phyloP scores from a whole-genome alignment of 2,888 invertebrate genomes.

The Luperina nickerlii region DNA sequence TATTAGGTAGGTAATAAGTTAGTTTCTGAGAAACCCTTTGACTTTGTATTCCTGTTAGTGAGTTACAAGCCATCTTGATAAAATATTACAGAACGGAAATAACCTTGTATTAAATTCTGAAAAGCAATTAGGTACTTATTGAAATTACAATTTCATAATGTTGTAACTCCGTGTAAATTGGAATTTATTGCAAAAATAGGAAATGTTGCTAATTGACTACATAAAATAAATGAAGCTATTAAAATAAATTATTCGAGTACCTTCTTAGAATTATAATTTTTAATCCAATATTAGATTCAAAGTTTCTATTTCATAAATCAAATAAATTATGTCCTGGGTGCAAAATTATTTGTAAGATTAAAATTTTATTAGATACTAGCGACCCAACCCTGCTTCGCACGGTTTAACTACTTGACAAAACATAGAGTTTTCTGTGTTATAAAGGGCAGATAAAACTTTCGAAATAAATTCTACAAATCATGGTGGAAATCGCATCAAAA shows the following conservation, averaged over 20 bases:
- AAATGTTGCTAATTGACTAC: conserved; percentile 3
- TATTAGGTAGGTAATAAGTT: not conserved
- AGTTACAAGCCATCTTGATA: not conserved
- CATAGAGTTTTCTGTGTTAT: not conserved
- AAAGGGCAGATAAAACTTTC: not conserved
- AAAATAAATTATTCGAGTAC: not conserved
- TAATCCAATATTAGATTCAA: not conserved
- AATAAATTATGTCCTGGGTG: not conserved
- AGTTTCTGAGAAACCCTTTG: not conserved
- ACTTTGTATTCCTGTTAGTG: not conserved
- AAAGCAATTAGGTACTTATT: not conserved
- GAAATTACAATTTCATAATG: conserved; percentile 21
- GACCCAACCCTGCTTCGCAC: not conserved
- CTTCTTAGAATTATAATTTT: not conserved
- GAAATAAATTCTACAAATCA: not conserved
- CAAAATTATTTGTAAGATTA: not conserved
- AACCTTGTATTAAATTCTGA: conserved; percentile 1
- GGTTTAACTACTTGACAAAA: not conserved
- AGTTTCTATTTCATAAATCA: not conserved
- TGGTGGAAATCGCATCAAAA: not conserved
- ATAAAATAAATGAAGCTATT: conserved; percentile 13
- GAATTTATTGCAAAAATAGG: conserved; percentile 11
- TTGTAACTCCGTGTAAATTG: not conserved
- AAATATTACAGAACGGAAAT: not conserved
- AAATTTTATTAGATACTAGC: not conserved